These are phyloP conservation scores for Nemoura dubitans DNA, from an alignment of 2,888 invertebrate genomes.

Conservation along the genomic window DNA sequence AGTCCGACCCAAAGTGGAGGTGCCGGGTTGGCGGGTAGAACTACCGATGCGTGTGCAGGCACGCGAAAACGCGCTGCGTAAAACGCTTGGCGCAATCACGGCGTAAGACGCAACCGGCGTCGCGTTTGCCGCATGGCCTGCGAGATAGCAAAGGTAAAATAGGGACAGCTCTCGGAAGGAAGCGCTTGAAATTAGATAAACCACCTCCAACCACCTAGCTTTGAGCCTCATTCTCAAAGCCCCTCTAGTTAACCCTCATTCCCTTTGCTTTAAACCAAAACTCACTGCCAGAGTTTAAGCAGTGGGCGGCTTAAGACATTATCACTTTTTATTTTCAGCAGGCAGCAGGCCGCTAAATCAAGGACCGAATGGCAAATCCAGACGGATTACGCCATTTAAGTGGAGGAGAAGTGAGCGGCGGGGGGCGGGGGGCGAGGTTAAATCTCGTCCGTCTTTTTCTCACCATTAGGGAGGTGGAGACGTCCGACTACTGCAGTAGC, in stretches of 20 bases:
- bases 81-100: neutral
- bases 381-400: constrained; percentile 50
- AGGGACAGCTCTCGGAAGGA: constrained; percentile 40
- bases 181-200: constrained; percentile 49
- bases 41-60: too few species aligned
- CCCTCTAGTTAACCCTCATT: constrained; percentile 39
- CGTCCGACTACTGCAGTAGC: constrained; percentile 10
- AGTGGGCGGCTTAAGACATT: constrained; percentile 50
- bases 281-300: constrained; percentile 46
- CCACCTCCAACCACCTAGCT: constrained; percentile 42
- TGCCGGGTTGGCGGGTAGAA: neutral
- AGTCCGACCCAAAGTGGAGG: neutral
- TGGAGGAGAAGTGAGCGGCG: constrained; percentile 47
- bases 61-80: neutral
- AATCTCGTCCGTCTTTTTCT: constrained; percentile 48
- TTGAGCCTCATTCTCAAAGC: constrained; percentile 42
- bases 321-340: constrained; percentile 48
- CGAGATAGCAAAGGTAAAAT: constrained; percentile 40
- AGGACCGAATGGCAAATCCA: constrained; percentile 49
- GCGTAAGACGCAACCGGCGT: constrained; percentile 1
- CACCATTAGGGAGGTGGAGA: constrained; percentile 41
- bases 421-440: constrained; percentile 42
- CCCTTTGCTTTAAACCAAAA: constrained; percentile 46
- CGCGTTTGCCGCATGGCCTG: constrained; percentile 19
- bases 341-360: constrained; percentile 48